Evolutionary conservation across 2,888 invertebrate genomes (phyloP).

Genomic region (Caenorhabditis sp.): DNA sequence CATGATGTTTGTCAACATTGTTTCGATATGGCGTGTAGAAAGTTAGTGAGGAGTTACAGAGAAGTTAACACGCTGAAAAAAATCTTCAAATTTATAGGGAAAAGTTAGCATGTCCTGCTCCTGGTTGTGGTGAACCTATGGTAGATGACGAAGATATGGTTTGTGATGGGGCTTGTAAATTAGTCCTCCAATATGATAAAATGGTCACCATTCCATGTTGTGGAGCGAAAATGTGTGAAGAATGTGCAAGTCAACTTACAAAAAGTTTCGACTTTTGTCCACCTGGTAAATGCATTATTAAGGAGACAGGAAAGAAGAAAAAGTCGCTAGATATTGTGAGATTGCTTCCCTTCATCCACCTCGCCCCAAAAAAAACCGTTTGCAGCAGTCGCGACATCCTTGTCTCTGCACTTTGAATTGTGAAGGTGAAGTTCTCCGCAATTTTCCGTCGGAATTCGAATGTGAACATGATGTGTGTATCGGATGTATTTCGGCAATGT

Average conservation of each 20-base stretch:
- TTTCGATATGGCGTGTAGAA: slow-evolving; percentile 34
- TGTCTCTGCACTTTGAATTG: slow-evolving; percentile 36
- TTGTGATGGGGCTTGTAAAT: slow-evolving; percentile 51
- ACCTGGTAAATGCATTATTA: slow-evolving; percentile 36
- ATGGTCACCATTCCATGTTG: slow-evolving; percentile 43
- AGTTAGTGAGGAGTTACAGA: slow-evolving; percentile 10
- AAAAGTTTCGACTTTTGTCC: slow-evolving; percentile 34
- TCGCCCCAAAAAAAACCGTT: background rate
- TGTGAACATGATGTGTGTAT: slow-evolving; percentile 63
- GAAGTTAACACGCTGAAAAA: no score
- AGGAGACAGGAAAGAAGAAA: slow-evolving; percentile 31
- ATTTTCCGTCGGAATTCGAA: slow-evolving; percentile 61
- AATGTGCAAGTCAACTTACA: slow-evolving; percentile 35
- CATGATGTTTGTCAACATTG: slow-evolving; percentile 54
- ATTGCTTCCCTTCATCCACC: background rate
- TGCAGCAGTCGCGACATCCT: slow-evolving; percentile 9
- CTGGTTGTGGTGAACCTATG: slow-evolving; percentile 37
- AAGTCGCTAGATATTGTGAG: slow-evolving; percentile 16
- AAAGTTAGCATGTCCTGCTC: slow-evolving; percentile 41
- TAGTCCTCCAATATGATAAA: slow-evolving; percentile 28
- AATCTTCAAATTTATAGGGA: no score
- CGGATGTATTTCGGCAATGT: slow-evolving; percentile 45
- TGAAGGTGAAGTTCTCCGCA: slow-evolving; percentile 55
- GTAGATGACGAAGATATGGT: slow-evolving; percentile 44
- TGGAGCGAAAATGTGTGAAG: slow-evolving; percentile 45